A percentile compares a stretch with the other conserved stretches of the same genome.
Conservation (phyloP, 2,113 vertebrate genomes). For the Urocolius indicus region DNA sequence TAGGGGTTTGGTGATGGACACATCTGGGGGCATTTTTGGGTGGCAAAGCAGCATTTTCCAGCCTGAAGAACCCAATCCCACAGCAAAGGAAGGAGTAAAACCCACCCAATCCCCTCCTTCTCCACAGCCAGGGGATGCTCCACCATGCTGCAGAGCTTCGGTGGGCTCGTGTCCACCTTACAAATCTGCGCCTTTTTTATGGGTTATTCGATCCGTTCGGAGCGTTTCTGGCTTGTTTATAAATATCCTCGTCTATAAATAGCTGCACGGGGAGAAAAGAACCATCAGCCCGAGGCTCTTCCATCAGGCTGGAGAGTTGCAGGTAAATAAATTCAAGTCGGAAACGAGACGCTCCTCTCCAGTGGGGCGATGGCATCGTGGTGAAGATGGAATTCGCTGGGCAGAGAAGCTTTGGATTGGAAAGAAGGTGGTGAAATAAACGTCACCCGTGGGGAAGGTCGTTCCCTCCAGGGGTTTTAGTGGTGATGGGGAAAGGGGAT, state of each 20-base stretch:
- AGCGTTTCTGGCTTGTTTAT: neutral
- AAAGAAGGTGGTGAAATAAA: accelerated
- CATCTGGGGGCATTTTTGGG: neutral
- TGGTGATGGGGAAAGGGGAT: neutral
- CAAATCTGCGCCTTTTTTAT: neutral
- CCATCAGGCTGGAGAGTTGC: neutral
- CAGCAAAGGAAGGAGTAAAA: neutral
- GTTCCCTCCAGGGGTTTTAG: accelerated
- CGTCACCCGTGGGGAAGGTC: accelerated
- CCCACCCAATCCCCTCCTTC: accelerated
- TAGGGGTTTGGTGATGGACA: no score
- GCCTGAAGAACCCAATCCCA: neutral
- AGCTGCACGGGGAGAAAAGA: neutral
- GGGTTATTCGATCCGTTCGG: neutral
- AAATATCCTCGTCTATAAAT: neutral
- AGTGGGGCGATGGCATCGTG: accelerated
- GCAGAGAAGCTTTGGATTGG: neutral
- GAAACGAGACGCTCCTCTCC: neutral
- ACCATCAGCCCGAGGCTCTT: neutral
- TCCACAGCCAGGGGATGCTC: accelerated
- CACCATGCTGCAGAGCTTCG: accelerated
- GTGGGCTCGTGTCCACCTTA: neutral
- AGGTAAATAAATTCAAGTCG: neutral
- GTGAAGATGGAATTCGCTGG: accelerated
- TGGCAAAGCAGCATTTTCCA: neutral